A percentile compares a stretch with the other conserved stretches of the same genome.
Evolutionary conservation across 2,797 vertebrate genomes (phyloP).

Genomic region (Lagodon rhomboides): DNA sequence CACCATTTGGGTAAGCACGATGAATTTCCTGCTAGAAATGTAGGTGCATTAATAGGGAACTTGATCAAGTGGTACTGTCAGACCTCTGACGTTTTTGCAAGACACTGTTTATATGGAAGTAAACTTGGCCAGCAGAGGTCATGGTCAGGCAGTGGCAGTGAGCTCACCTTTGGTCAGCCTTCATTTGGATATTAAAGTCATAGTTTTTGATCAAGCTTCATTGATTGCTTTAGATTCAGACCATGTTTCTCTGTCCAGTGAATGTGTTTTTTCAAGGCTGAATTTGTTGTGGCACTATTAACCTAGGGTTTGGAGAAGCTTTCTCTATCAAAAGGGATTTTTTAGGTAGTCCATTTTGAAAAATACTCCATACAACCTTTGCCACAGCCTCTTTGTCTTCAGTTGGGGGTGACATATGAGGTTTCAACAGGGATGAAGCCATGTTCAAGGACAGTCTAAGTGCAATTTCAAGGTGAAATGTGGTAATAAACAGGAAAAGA

Average conservation of each 20-base stretch:
- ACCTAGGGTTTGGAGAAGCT: slow-evolving; percentile 12
- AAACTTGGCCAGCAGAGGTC: neutral
- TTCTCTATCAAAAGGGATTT: slow-evolving; percentile 14
- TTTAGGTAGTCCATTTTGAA: slow-evolving; percentile 24
- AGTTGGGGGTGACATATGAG: slow-evolving; percentile 22
- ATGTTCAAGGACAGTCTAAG: slow-evolving; percentile 39
- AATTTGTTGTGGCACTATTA: slow-evolving; percentile 15
- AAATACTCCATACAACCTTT: slow-evolving; percentile 28
- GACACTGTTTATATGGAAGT: neutral
- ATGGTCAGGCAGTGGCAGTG: neutral
- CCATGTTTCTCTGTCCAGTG: neutral
- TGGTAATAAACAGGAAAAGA: slow-evolving; percentile 40
- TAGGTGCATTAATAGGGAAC: neutral
- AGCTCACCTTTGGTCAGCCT: neutral
- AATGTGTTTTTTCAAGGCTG: neutral
- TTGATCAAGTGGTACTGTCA: neutral
- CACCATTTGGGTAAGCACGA: neutral
- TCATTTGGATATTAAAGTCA: neutral
- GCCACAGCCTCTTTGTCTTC: slow-evolving; percentile 27
- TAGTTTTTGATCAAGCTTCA: slow-evolving; percentile 5
- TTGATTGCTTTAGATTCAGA: neutral
- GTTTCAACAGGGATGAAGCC: slow-evolving; percentile 28
- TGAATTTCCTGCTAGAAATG: neutral
- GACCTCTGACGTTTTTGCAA: neutral
- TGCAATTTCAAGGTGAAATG: slow-evolving; percentile 69